Conservation (phyloP, 2,888 invertebrate genomes). For the Ennomos fuscantarius region DNA sequence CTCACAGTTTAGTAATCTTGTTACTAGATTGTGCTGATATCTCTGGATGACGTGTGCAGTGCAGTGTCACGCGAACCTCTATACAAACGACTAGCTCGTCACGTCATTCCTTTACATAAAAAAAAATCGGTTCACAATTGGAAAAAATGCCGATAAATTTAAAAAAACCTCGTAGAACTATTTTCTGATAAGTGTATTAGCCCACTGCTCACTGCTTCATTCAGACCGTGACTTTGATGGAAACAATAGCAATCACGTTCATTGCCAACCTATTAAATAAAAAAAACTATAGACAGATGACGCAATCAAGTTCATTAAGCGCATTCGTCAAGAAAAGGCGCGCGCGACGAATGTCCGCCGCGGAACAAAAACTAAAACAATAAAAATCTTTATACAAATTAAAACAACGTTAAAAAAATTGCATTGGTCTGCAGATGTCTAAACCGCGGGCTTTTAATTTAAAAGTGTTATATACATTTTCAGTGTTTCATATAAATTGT, state of each 20-base stretch:
- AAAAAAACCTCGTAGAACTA: neutral
- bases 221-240: constrained; percentile 30
- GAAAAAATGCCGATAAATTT: neutral
- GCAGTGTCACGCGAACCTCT: no score
- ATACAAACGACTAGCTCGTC: no score
- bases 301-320: neutral
- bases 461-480: constrained; percentile 1
- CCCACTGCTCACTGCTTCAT: neutral
- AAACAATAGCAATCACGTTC: constrained; percentile 25
- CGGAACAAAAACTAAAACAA: constrained; percentile 3
- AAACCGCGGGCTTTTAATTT: constrained; percentile 3
- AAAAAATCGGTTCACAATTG: no score
- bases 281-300: constrained; percentile 14
- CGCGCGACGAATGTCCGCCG: constrained; percentile 9
- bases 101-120: no score
- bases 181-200: neutral
- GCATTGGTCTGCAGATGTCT: neutral
- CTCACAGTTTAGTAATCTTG: no score
- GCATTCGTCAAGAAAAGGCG: neutral
- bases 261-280: constrained; percentile 16
- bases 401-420: constrained; percentile 1
- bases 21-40: no score
- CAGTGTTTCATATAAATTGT: neutral
- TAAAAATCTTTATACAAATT: neutral
- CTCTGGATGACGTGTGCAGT: no score